A percentile compares a stretch with the other conserved stretches of the same genome.
These are phyloP conservation scores for Drosophila fungiperda DNA, from an alignment of 2,888 invertebrate genomes.

Conservation along the genomic window DNA sequence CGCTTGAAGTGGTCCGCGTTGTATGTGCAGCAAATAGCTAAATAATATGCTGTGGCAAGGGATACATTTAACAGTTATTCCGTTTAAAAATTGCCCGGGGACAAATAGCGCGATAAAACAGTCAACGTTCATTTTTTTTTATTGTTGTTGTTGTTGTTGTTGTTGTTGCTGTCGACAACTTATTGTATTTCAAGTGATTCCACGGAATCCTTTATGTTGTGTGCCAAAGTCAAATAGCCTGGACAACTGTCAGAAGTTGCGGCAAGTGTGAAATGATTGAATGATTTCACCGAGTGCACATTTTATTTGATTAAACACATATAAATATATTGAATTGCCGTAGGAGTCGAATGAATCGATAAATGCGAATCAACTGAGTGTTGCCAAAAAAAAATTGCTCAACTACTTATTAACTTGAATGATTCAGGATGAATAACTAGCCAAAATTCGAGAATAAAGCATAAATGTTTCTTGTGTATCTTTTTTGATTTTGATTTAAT, in stretches of 20 bases:
- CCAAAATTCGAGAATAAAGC: too few species aligned
- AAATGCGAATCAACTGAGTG: background rate
- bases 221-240: slow-evolving; percentile 16
- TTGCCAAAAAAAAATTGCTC: background rate
- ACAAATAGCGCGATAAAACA: slow-evolving; percentile 73
- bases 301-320: background rate
- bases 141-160: background rate
- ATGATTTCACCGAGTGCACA: background rate
- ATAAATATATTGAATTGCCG: background rate
- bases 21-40: slow-evolving; percentile 58
- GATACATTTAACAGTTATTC: slow-evolving; percentile 38
- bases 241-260: slow-evolving; percentile 11
- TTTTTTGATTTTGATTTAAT: slow-evolving; percentile 57
- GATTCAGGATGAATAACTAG: slow-evolving; percentile 3
- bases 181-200: slow-evolving; percentile 71
- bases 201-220: slow-evolving; percentile 45
- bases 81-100: slow-evolving; percentile 70
- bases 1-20: slow-evolving; percentile 65
- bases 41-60: slow-evolving; percentile 62
- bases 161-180: slow-evolving; percentile 55
- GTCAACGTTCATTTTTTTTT: slow-evolving; percentile 71
- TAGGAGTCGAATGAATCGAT: background rate
- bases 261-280: slow-evolving; percentile 20
- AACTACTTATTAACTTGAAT: background rate
- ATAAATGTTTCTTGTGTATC: background rate